Percentiles rank a stretch among this genome's conserved stretches.
Evolutionary conservation across 2,888 invertebrate species (phyloP).

Genomic region (Congeria kusceri): DNA sequence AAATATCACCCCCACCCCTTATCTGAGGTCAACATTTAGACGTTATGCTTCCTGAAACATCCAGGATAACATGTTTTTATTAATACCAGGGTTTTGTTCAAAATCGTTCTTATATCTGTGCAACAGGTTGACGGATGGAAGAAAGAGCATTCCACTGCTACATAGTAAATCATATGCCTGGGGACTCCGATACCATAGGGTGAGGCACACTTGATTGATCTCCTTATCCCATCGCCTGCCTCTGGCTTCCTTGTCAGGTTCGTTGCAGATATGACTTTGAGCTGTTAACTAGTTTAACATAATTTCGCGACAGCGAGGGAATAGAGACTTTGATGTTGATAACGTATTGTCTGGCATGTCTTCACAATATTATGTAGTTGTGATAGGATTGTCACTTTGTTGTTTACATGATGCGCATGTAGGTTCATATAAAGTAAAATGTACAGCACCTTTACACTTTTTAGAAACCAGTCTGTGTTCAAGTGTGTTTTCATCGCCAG

Average conservation of each 20-base stretch:
- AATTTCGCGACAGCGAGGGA: constrained; percentile 11
- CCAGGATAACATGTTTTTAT: constrained; percentile 16
- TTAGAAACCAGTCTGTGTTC: no score
- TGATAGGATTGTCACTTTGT: no score
- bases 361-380: no score
- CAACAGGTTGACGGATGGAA: constrained; percentile 10
- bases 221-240: constrained; percentile 34
- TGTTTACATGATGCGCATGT: no score
- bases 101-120: constrained; percentile 16
- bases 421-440: no score
- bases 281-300: constrained; percentile 13
- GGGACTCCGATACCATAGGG: constrained; percentile 37
- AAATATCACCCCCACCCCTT: constrained; percentile 1
- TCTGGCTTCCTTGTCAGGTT: constrained; percentile 25
- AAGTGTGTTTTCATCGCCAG: no score
- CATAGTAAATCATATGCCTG: constrained; percentile 18
- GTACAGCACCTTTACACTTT: no score
- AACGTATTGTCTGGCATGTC: no score
- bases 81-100: constrained; percentile 5
- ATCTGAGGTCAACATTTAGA: background rate
- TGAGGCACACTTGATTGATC: constrained; percentile 29
- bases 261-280: constrained; percentile 30
- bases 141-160: background rate
- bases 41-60: constrained; percentile 3
- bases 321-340: constrained; percentile 10